Evolutionary conservation across 30 jellyfish, hydroid and myxozoan genomes (phyloP), one percentile per base, ranked within the genome.

Genomic region (Nemopilema nomurai): DNA sequence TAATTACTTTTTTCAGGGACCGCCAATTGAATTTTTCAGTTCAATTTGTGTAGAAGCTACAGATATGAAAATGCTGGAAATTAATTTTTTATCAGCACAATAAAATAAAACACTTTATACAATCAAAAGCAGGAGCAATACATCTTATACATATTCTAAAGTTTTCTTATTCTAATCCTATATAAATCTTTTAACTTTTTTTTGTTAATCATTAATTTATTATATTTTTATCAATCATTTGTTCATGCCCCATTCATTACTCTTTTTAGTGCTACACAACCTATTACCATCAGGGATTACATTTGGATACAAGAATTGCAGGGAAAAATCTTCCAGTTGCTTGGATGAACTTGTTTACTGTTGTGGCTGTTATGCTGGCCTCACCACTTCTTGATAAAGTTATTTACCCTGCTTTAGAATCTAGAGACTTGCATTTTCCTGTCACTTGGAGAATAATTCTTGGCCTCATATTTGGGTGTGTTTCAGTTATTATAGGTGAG

Each of bases 401-500:
- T 30, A 53, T 91, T 19, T 64, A 51, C 51, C 97, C 97, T 17
- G 80, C 76, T 22, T 81, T 74, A 25, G 80, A 73, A 20, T 28
- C 85, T 8, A 77, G 83, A 28, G 94, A 76, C 25, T 19, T 51
- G 25, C 69, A 62, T 6, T 72, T 91, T 73, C 85, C 93, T 28
- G 62, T 85, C 25, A 28, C 71, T 23, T 91, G 97, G 96, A 80
- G 88, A 53, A 91, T 91, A 51, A 71, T 76, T 26, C 53, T 83
- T 33, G 97, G 97, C 24, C 71, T 91, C 84, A n/a, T 79, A 18
- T 78, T 69, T 51, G 96, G 86, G 3, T 28, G 69, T 32, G 22
- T 91, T 25, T 80, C 97, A 4, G 76, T 91, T 80, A 27, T 91
- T 21, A n/a, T 85, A 23, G 97, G 97, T 91, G 52, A 18, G 93